phyloP scores from a whole-genome alignment of 2,888 invertebrate species.

The Uloborus plumipes region DNA sequence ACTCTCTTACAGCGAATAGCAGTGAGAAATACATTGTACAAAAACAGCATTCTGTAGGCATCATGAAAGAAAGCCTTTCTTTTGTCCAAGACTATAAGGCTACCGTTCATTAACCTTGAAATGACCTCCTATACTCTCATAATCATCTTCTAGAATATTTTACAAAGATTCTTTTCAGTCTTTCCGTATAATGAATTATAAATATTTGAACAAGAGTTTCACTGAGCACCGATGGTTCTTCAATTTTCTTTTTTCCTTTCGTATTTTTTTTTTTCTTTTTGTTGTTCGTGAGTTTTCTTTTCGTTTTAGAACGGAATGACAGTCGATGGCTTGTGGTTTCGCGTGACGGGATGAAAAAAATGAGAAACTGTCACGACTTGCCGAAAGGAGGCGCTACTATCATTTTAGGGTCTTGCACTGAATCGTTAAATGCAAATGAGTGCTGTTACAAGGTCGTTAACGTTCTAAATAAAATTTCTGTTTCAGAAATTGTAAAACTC shows the following conservation, averaged over 20 bases:
- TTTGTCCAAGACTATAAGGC: constrained; percentile 9
- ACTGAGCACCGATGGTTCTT: constrained; percentile 1
- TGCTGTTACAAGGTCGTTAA: constrained; percentile 42
- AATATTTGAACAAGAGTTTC: constrained; percentile 45
- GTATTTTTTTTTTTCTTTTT: constrained; percentile 9
- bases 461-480: background rate
- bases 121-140: constrained; percentile 20
- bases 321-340: constrained; percentile 33
- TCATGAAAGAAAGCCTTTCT: constrained; percentile 50
- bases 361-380: constrained; percentile 38
- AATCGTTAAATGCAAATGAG: constrained; percentile 50
- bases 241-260: constrained; percentile 25
- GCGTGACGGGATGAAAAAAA: constrained; percentile 45
- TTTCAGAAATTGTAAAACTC: too few species aligned
- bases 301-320: constrained; percentile 3
- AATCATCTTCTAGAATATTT: background rate
- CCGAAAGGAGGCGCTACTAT: constrained; percentile 19
- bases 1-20: too few species aligned
- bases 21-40: too few species aligned
- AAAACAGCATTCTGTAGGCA: background rate
- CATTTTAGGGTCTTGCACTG: too few species aligned
- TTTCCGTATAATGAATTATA: constrained; percentile 3
- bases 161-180: constrained; percentile 31
- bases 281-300: background rate
- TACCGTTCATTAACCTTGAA: constrained; percentile 44